Evolutionary conservation across 37 sponge, comb jelly and placozoan species (phyloP).

Genomic region (Spongilla lacustris): DNA sequence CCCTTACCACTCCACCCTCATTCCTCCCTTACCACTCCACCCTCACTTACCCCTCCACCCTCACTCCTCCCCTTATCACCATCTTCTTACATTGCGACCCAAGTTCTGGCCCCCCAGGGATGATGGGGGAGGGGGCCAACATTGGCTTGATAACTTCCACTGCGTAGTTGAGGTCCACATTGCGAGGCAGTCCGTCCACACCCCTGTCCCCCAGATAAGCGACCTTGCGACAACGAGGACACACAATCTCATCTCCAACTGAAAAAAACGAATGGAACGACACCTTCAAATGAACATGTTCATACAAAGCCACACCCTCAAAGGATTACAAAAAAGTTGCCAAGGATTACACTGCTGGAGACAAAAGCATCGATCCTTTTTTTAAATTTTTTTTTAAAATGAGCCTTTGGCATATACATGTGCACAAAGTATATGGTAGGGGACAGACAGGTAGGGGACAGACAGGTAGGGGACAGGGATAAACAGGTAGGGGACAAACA

Average conservation of each 20-base stretch:
- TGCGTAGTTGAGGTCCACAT: conserved; percentile 29
- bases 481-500: too few relatives aligned
- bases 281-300: not conserved
- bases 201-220: conserved; percentile 13
- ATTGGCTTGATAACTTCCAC: conserved; percentile 5
- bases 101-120: not conserved
- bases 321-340: not conserved
- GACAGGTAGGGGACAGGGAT: too few relatives aligned
- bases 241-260: conserved; percentile 21
- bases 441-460: too few relatives aligned
- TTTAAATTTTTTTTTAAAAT: too few relatives aligned
- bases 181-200: conserved; percentile 30
- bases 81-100: not conserved
- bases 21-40: not conserved
- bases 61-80: not conserved
- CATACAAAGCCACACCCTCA: not conserved
- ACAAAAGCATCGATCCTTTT: not conserved
- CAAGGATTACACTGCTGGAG: not conserved
- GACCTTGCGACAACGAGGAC: conserved; percentile 38
- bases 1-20: not conserved
- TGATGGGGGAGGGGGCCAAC: not conserved
- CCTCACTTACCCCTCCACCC: not conserved
- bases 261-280: not conserved
- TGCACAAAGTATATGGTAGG: too few relatives aligned
- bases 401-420: too few relatives aligned